Conservation (phyloP, 2,888 invertebrate genomes). For the Chorisops tibialis region DNA sequence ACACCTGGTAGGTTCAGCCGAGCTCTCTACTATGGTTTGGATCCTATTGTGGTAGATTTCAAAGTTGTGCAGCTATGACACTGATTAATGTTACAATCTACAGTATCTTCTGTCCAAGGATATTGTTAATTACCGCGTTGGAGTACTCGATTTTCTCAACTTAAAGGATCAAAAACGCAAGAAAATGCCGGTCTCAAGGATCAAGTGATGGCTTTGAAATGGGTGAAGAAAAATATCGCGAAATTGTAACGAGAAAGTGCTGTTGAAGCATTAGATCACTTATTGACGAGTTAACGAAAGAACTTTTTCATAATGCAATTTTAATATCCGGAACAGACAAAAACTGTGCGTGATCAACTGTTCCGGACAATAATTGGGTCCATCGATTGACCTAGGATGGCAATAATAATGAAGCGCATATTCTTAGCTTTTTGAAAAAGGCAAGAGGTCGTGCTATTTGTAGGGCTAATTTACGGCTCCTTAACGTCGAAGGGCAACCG, state of each 20-base stretch:
- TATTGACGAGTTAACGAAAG: constrained; percentile 47
- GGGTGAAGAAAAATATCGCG: constrained; percentile 54
- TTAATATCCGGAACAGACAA: constrained; percentile 46
- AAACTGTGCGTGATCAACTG: constrained; percentile 44
- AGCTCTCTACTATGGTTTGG: no score
- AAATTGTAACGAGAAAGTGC: constrained; percentile 57
- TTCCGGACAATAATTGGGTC: no score
- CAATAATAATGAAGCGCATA: constrained; percentile 42
- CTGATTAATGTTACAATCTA: constrained; percentile 38
- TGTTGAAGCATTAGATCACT: constrained; percentile 53
- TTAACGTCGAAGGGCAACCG: constrained; percentile 44
- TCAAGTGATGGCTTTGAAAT: constrained; percentile 54
- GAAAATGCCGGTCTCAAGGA: constrained; percentile 58
- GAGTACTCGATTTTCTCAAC: constrained; percentile 55
- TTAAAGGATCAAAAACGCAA: constrained; percentile 53
- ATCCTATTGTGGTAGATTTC: no score
- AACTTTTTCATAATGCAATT: no score
- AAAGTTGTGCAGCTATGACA: no score
- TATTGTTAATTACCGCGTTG: constrained; percentile 47
- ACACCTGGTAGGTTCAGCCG: no score
- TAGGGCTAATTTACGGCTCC: constrained; percentile 39
- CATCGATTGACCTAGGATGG: constrained; percentile 44
- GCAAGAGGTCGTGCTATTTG: constrained; percentile 43
- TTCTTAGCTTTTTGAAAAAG: constrained; percentile 44
- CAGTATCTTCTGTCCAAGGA: constrained; percentile 43